These are phyloP conservation scores for Adelphocoris suturalis DNA, from an alignment of 2,888 invertebrate genomes.

Conservation along the genomic window DNA sequence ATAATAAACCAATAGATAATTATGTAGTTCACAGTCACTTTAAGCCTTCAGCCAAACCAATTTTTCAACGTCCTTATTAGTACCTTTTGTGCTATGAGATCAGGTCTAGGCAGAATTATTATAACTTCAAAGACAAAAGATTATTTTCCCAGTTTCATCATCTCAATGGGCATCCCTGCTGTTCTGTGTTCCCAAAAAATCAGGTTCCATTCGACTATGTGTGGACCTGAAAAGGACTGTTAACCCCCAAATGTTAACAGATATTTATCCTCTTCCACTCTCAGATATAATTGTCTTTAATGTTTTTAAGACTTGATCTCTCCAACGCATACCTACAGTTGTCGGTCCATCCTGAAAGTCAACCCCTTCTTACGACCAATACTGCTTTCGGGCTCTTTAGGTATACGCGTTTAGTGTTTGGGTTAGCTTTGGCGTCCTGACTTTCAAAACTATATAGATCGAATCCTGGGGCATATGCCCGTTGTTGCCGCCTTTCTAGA, in stretches of 20 bases:
- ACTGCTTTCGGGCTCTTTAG: conserved; percentile 12
- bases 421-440: neutral
- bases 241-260: neutral
- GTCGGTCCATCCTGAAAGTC: neutral
- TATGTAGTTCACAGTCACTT: too few species aligned
- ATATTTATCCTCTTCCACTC: neutral
- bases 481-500: neutral
- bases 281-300: neutral
- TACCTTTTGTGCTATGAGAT: neutral
- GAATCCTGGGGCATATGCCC: neutral
- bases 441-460: conserved; percentile 11
- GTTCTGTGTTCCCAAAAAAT: neutral
- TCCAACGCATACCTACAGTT: too few species aligned
- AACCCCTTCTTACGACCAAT: neutral
- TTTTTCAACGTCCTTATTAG: neutral
- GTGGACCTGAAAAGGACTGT: neutral
- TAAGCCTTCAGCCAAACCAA: too few species aligned
- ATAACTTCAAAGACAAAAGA: neutral
- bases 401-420: neutral
- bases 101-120: too few species aligned
- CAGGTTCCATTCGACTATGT: neutral
- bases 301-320: neutral
- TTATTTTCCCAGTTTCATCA: neutral
- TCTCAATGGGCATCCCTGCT: neutral
- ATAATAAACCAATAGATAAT: too few species aligned